phyloP scores from a whole-genome alignment of 2,888 invertebrate genomes.

The Ellobium chinense region DNA sequence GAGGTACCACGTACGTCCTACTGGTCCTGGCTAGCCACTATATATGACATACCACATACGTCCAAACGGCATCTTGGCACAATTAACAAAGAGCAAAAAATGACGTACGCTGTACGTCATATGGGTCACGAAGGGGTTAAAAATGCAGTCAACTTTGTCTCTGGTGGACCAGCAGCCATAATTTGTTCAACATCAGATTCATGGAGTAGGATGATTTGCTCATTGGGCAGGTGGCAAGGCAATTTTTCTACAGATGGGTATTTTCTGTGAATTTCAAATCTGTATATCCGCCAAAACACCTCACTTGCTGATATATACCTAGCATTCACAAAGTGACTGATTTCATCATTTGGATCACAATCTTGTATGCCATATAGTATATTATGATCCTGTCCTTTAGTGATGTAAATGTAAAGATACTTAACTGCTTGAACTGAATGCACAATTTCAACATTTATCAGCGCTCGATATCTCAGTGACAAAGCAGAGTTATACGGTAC shows the following conservation, averaged over 20 bases:
- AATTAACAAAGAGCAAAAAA: too few relatives aligned
- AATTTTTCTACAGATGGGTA: not conserved
- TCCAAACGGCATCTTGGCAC: too few relatives aligned
- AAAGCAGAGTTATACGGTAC: not conserved
- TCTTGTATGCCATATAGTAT: not conserved
- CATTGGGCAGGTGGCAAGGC: not conserved
- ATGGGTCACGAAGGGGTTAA: too few relatives aligned
- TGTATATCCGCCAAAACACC: not conserved
- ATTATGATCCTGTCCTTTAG: not conserved
- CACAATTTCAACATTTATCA: slow-evolving; percentile 7
- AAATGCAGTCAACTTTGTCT: not conserved
- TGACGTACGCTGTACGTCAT: too few relatives aligned
- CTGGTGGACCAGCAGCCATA: not conserved
- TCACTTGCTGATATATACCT: not conserved
- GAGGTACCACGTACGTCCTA: too few relatives aligned
- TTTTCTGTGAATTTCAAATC: not conserved
- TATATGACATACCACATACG: too few relatives aligned
- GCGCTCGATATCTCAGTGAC: not conserved
- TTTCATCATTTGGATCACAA: not conserved
- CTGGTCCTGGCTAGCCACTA: too few relatives aligned
- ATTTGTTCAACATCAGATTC: not conserved
- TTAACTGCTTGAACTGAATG: slow-evolving; percentile 10
- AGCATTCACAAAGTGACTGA: not conserved
- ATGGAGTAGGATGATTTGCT: not conserved
- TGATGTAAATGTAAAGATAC: not conserved